A percentile compares a stretch with the other conserved stretches of the same genome.
phyloP scores from a whole-genome alignment of 2,113 vertebrate species.

The Sitta europaea region DNA sequence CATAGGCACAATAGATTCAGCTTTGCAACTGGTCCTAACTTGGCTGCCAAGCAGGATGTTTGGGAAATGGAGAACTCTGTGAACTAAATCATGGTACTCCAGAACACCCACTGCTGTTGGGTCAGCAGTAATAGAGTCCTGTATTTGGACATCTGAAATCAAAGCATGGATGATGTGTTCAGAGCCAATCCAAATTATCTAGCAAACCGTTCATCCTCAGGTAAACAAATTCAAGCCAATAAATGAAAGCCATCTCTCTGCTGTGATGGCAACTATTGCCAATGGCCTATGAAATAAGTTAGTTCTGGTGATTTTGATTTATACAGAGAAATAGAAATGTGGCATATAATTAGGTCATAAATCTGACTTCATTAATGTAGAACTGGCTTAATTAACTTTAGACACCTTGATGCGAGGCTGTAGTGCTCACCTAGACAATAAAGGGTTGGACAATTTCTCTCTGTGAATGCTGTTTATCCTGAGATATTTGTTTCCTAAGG shows the following conservation, averaged over 20 bases:
- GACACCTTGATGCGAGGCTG: not conserved
- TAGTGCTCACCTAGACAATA: not conserved
- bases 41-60: not conserved
- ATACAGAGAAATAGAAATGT: conserved; percentile 17
- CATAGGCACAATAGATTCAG: not conserved
- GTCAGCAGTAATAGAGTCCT: not conserved
- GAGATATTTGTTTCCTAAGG: conserved; percentile 24
- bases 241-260: conserved; percentile 3
- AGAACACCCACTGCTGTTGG: not conserved
- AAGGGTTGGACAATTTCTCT: not conserved
- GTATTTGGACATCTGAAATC: not conserved
- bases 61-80: not conserved
- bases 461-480: not conserved
- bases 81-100: not conserved
- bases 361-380: conserved; percentile 36
- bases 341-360: conserved; percentile 9
- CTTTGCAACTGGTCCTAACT: not conserved
- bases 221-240: conserved; percentile 7
- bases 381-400: conserved; percentile 17
- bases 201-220: not conserved
- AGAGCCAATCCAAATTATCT: not conserved
- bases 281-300: conserved; percentile 41
- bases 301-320: conserved; percentile 43
- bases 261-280: not conserved
- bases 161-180: not conserved